A percentile compares a stretch with the other conserved stretches of the same genome.
phyloP scores from a whole-genome alignment of 1,140 invertebrate species.

The Macrocentrus cingulum region DNA sequence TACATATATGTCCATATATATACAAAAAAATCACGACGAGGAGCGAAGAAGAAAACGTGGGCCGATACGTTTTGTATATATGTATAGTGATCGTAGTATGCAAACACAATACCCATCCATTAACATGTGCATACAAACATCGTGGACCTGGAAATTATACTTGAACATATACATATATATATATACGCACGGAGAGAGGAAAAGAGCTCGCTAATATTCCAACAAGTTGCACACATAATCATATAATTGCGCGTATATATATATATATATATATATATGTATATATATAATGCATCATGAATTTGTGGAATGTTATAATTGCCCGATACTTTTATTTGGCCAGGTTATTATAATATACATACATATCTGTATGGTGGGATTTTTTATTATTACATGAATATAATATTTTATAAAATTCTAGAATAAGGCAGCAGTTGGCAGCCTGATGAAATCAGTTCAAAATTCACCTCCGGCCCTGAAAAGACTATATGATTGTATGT shows the following conservation, averaged over 20 bases:
- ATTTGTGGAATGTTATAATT: too few relatives aligned
- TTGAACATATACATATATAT: conserved; percentile 21
- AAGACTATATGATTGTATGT: conserved; percentile 18
- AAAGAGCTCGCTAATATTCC: background rate
- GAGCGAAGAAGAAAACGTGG: conserved; percentile 10
- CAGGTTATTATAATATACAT: too few relatives aligned
- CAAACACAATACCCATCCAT: conserved; percentile 46
- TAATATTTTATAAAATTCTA: background rate
- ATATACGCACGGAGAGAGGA: background rate
- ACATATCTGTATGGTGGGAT: too few relatives aligned
- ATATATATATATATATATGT: conserved; percentile 1
- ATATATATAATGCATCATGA: background rate
- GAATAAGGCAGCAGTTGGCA: background rate
- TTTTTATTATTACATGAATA: conserved; percentile 8
- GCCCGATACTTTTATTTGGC: too few relatives aligned
- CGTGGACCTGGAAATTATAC: conserved; percentile 40
- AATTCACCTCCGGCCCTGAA: too few relatives aligned
- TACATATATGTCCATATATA: background rate
- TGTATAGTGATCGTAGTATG: conserved; percentile 33
- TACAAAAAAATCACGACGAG: background rate
- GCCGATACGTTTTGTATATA: conserved; percentile 12
- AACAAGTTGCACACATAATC: conserved; percentile 13
- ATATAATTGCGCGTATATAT: background rate
- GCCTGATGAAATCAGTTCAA: too few relatives aligned
- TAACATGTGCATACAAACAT: conserved; percentile 48